A percentile compares a stretch with the other conserved stretches of the same genome.
Conservation (phyloP, 2,797 vertebrate genomes). For the Silurus lanzhouensis region DNA sequence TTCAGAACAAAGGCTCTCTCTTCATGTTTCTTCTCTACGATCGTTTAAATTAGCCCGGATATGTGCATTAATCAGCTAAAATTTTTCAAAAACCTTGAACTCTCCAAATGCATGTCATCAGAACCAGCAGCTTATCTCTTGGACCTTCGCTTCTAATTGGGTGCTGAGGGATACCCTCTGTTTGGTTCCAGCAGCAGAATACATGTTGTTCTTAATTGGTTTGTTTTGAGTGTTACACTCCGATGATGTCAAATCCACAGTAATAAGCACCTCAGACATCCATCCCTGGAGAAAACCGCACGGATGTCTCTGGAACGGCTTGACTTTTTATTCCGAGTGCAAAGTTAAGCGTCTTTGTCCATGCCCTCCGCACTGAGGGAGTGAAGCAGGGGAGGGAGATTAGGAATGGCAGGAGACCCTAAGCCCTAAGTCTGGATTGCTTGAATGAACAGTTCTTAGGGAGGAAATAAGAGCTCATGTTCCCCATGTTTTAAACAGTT, state of each 20-base stretch:
- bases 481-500: not conserved
- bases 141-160: conserved; percentile 74
- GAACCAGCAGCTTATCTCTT: conserved; percentile 68
- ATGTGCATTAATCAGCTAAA: not conserved
- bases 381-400: not conserved
- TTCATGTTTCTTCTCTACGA: not conserved
- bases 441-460: not conserved
- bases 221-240: conserved; percentile 64
- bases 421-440: not conserved
- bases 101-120: conserved; percentile 66
- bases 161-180: conserved; percentile 74
- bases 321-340: not conserved
- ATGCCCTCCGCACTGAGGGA: no score
- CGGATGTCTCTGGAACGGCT: not conserved
- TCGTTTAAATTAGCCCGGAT: not conserved
- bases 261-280: not conserved
- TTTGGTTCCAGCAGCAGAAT: conserved; percentile 62
- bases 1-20: not conserved
- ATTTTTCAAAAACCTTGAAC: conserved; percentile 30
- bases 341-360: no score
- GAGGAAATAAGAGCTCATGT: not conserved
- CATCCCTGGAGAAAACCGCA: conserved; percentile 7
- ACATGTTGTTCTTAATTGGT: conserved; percentile 75
- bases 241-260: conserved; percentile 42
- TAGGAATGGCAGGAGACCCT: not conserved